A percentile compares a stretch with the other conserved stretches of the same genome.
Evolutionary conservation across 2,888 invertebrate species (phyloP).

Genomic region (Blera fallax): DNA sequence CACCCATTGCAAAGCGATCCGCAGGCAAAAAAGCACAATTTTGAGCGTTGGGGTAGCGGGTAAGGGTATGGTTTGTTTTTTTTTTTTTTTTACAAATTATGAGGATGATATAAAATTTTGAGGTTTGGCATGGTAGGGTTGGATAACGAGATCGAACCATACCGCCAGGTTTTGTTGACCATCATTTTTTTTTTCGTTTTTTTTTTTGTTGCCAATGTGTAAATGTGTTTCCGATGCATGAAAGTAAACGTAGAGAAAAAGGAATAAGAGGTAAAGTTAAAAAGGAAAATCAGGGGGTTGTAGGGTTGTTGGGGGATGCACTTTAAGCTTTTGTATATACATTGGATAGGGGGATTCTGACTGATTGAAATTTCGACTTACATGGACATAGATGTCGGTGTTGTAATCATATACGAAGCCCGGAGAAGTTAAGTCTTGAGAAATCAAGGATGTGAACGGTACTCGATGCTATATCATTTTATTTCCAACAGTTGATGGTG

Average conservation of each 20-base stretch:
- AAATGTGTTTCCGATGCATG: constrained; percentile 67
- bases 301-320: constrained; percentile 10
- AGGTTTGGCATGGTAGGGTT: constrained; percentile 50
- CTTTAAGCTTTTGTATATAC: constrained; percentile 22
- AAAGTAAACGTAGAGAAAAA: constrained; percentile 61
- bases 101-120: constrained; percentile 62
- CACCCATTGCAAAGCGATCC: constrained; percentile 4
- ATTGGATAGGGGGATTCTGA: neutral
- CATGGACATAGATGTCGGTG: constrained; percentile 65
- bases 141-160: constrained; percentile 58
- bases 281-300: neutral
- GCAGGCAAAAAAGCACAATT: constrained; percentile 61
- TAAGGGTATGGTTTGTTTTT: constrained; percentile 17
- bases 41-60: constrained; percentile 36
- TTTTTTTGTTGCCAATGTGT: constrained; percentile 58
- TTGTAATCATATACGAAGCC: constrained; percentile 39
- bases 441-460: neutral
- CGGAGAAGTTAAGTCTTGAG: neutral
- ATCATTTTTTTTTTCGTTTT: constrained; percentile 17
- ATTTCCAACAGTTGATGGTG: neutral
- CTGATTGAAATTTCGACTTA: constrained; percentile 27
- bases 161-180: constrained; percentile 54
- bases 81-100: constrained; percentile 25
- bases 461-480: constrained; percentile 34
- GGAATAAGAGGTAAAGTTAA: constrained; percentile 25